Evolutionary conservation across 2,888 invertebrate genomes (phyloP), one percentile per base, ranked within the genome.

Genomic region (Cerastoderma edule): DNA sequence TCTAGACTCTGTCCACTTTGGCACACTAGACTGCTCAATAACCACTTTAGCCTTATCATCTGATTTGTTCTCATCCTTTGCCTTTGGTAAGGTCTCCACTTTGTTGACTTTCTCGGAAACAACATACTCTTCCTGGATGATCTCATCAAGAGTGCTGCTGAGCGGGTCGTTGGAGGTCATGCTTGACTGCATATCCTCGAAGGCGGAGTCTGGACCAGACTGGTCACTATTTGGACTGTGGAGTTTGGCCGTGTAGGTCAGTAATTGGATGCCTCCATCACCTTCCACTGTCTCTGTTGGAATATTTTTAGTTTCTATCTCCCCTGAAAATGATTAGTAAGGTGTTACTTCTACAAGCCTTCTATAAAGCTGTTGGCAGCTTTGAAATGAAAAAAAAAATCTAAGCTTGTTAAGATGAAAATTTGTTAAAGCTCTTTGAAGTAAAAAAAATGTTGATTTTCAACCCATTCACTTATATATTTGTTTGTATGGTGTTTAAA

Each of bases 121-220:
- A 39, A 80, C 72, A 48, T 63, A 67, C 1, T 83, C 83, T 24
- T 80, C 83, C 13, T 78, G 78, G 8, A 75, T 75, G 19, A 78
- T 70, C 5, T 86, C 85, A 22, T 86, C 86, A 0, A 83, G 69
- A 1, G 84, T 86, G 63, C 75, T 86, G 46, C 84, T 81, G 10
- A 86, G 75, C 8, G 80, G 83, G 67, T 85, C 85, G 68, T 83
- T 84, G 2, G 84, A 84, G 22, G 80, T 81, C 73, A 84, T 80
- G 33, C 85, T 85, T 0, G 85, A 85, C 68, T 78, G 80, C 83
- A 83, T 84, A 65, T 85, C 87, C 22, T 86, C 87, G 50, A 86
- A 86, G 27, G 87, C 86, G 0, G 87, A 87, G 71, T 87, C 85
- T 10, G 78, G 80, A 22, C 82, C 75, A 13, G 85, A 85, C 50